phyloP scores from a whole-genome alignment of 2,888 invertebrate species.

The Eretmocerus hayati region DNA sequence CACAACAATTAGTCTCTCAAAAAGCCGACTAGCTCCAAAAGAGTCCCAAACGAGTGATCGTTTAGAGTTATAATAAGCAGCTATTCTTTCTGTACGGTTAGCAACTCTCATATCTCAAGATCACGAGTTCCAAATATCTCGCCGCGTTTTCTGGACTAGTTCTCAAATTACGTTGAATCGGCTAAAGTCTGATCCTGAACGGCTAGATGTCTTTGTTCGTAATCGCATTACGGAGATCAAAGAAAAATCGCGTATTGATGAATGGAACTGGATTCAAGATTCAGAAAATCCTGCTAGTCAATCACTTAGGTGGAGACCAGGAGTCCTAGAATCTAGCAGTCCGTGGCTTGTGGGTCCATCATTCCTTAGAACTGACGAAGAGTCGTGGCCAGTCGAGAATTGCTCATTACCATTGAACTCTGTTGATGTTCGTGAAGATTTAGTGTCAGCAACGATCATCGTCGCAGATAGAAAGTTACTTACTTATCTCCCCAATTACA shows the following conservation, averaged over 20 bases:
- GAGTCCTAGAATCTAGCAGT: too few relatives aligned
- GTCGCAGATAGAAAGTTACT: too few relatives aligned
- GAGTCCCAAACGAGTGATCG: not conserved
- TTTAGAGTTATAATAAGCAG: constrained; percentile 2
- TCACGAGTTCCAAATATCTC: not conserved
- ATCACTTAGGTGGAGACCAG: not conserved
- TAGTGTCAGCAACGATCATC: too few relatives aligned
- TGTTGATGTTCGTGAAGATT: too few relatives aligned
- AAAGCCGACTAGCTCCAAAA: not conserved
- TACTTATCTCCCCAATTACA: too few relatives aligned
- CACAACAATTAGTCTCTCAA: not conserved
- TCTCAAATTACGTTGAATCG: not conserved
- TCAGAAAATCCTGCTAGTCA: not conserved
- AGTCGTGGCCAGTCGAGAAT: too few relatives aligned
- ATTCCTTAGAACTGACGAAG: too few relatives aligned
- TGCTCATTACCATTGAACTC: too few relatives aligned
- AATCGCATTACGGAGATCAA: not conserved
- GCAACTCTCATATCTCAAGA: not conserved
- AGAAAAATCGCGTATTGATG: not conserved
- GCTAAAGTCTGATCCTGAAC: not conserved
- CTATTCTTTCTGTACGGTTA: not conserved
- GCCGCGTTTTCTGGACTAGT: constrained; percentile 1
- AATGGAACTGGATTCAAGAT: not conserved
- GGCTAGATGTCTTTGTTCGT: not conserved
- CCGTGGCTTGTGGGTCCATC: too few relatives aligned